A percentile compares a stretch with the other conserved stretches of the same genome.
phyloP scores from a whole-genome alignment of 2,797 vertebrate species.

The Muscicapa striata region DNA sequence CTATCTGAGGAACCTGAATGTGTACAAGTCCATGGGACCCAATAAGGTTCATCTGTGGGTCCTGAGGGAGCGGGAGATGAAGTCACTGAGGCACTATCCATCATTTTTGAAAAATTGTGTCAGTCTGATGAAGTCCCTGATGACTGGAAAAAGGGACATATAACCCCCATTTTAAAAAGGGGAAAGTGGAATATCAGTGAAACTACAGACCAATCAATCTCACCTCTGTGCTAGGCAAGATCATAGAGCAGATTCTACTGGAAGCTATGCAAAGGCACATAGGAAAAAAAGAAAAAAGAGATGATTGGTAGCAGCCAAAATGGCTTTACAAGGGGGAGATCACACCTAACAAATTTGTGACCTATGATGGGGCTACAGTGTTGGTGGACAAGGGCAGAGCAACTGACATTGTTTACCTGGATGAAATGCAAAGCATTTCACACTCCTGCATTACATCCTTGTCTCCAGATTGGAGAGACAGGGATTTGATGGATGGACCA shows the following conservation, averaged over 20 bases:
- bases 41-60: too few relatives aligned
- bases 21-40: too few relatives aligned
- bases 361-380: background rate
- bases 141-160: background rate
- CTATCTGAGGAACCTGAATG: too few relatives aligned
- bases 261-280: background rate
- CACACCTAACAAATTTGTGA: background rate
- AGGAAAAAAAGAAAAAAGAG: background rate
- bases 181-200: background rate
- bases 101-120: too few relatives aligned
- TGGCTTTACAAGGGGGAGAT: background rate
- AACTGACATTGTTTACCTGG: background rate
- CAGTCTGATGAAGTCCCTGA: too few relatives aligned
- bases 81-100: too few relatives aligned
- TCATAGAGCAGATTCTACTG: background rate
- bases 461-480: background rate
- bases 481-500: background rate
- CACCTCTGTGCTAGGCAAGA: background rate
- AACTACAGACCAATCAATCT: background rate
- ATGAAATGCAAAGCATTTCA: background rate
- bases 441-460: fast-evolving
- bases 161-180: background rate
- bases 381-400: background rate
- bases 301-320: background rate
- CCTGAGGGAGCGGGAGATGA: too few relatives aligned